These are phyloP conservation scores for Zeus faber DNA, from an alignment of 2,113 vertebrate genomes.

Conservation along the genomic window DNA sequence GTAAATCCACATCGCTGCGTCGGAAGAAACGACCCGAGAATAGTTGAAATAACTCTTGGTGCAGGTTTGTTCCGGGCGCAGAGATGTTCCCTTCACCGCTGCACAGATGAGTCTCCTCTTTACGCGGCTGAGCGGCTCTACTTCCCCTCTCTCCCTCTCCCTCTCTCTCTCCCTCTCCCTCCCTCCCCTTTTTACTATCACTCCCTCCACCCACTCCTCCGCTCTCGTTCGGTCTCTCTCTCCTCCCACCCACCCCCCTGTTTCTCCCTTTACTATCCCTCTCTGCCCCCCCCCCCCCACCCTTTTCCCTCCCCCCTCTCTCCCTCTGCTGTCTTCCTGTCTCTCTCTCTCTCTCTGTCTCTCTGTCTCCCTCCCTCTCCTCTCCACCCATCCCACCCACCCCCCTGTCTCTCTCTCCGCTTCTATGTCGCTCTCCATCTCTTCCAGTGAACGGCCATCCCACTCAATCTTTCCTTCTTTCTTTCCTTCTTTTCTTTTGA, in stretches of 20 bases:
- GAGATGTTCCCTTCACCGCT: constrained; percentile 59
- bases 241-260: not conserved
- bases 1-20: constrained; percentile 63
- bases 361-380: not conserved
- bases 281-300: not conserved
- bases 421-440: not conserved
- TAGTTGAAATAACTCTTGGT: constrained; percentile 2
- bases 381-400: not conserved
- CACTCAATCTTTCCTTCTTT: too few species aligned
- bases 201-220: not conserved
- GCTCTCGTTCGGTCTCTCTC: too few species aligned
- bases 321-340: not conserved
- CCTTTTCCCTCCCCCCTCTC: not conserved
- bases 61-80: constrained; percentile 26
- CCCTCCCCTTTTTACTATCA: not conserved
- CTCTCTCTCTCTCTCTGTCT: not conserved
- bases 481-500: too few species aligned
- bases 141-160: not conserved
- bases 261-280: not conserved
- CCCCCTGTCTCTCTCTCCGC: not conserved
- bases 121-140: constrained; percentile 31
- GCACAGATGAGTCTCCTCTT: constrained; percentile 65
- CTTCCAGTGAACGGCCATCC: too few species aligned
- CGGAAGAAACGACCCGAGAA: constrained; percentile 2
- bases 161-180: constrained; percentile 5